Evolutionary conservation across 2,113 vertebrate genomes (phyloP), one percentile per base, ranked within the genome.

Genomic region (Nannobrachium achirus): DNA sequence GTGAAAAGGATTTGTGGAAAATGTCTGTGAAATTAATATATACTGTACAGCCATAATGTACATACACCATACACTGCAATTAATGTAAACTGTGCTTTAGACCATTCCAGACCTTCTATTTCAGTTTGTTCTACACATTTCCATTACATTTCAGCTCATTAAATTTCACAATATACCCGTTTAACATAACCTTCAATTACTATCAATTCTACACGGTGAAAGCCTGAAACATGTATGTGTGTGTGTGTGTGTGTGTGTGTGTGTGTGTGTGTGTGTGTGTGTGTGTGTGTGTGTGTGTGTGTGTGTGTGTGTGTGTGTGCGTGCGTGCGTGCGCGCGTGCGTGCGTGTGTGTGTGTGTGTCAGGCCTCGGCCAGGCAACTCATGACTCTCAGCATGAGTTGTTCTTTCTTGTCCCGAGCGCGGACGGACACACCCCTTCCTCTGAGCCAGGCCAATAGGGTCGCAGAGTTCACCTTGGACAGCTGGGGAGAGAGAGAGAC

Each of bases 311-410:
- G 44, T 45, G 44, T 45, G 11, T 45, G 44, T 1, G 11, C 13
- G 44, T 41, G 7, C 42, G 48, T 41, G 39, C 15, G 46, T 49
- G 46, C 15, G 46, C 15, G 46, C 19, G 49, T 51, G 15, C 19
- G 49, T 51, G 44, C 38, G 48, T 38, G 63, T 1, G 13, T 81
- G 56, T 18, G 38, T 41, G n/a, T 57, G 38, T 42, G 44, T 85
- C 63, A 91, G 11, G 66, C 63, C 68, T 93, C 85, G 7, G 63
- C 81, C 66, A 93, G 66, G 41, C 83, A 85, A 65, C 74, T 25
- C 86, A 89, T 87, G 40, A 93, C 91, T 85, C 89, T 93, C 69
- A 86, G 66, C 66, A 93, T 84, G 49, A 93, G 85, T 60, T 91
- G 80, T 63, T 89, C 88, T 81, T 94, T 94, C 83, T 59, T 89